phyloP scores from a whole-genome alignment of 2,113 vertebrate genomes.

The Proteles cristata region DNA sequence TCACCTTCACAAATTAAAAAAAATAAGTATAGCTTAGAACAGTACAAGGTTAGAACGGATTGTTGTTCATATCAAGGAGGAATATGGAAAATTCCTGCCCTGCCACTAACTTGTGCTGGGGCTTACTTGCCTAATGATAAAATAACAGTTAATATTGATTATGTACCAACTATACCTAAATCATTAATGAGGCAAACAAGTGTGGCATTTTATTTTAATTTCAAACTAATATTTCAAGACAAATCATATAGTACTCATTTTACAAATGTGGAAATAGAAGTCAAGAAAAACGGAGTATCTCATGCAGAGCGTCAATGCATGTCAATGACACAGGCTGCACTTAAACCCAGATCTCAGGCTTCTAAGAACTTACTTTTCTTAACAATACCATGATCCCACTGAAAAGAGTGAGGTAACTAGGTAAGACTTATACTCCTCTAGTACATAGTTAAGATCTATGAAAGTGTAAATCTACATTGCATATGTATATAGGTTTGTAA shows the following conservation, averaged over 20 bases:
- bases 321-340: conserved; percentile 23
- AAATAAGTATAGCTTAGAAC: neutral
- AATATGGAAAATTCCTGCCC: neutral
- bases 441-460: neutral
- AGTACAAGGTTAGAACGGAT: neutral
- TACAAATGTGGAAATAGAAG: conserved; percentile 35
- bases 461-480: neutral
- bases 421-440: neutral
- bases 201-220: neutral
- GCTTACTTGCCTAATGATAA: neutral
- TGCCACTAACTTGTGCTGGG: neutral
- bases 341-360: conserved; percentile 3
- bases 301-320: conserved; percentile 55
- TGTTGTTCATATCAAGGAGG: neutral
- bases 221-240: conserved; percentile 8
- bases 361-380: conserved; percentile 41
- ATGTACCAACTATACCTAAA: neutral
- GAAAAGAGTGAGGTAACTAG: neutral
- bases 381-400: neutral
- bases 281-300: conserved; percentile 40
- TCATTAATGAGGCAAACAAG: neutral
- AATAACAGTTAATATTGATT: neutral
- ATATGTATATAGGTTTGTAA: neutral
- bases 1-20: neutral
- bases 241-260: conserved; percentile 34